A percentile compares a stretch with the other conserved stretches of the same genome.
Evolutionary conservation across 2,113 vertebrate genomes (phyloP).

Genomic region (Himantopus leucocephalus): DNA sequence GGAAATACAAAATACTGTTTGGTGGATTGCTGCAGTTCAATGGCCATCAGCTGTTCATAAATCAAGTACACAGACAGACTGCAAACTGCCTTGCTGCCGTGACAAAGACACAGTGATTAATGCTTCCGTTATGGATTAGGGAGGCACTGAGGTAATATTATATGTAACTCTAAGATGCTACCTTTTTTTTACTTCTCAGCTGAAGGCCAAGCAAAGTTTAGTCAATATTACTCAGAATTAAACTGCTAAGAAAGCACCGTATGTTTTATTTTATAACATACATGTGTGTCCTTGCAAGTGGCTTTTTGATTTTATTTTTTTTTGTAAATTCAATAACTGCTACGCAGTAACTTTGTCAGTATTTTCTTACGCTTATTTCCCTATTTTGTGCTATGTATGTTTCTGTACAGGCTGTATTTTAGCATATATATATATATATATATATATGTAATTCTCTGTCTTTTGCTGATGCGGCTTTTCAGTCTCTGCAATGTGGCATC

Average conservation of each 20-base stretch:
- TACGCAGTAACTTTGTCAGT: not conserved
- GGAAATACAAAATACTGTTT: not conserved
- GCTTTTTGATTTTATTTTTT: not conserved
- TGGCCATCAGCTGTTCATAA: constrained; percentile 53
- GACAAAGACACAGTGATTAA: constrained; percentile 55
- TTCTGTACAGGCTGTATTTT: not conserved
- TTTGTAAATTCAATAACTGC: not conserved
- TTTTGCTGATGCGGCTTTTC: not conserved
- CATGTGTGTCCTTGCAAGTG: not conserved
- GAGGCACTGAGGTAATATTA: constrained; percentile 2
- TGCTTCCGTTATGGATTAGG: constrained; percentile 15
- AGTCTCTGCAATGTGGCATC: not conserved
- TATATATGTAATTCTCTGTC: not conserved
- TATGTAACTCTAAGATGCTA: not conserved
- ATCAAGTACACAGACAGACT: constrained; percentile 23
- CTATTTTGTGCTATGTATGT: not conserved
- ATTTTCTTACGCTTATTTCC: not conserved
- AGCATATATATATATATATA: not conserved
- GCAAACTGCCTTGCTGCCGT: constrained; percentile 24
- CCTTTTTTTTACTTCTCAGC: not conserved
- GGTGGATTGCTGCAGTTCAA: constrained; percentile 37
- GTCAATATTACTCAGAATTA: not conserved
- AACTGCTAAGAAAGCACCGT: not conserved
- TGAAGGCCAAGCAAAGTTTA: constrained; percentile 12
- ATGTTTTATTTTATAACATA: not conserved